Percentiles rank a stretch among this genome's conserved stretches.
These are phyloP conservation scores for Entelurus aequoreus DNA, from an alignment of 2,113 vertebrate species.

Conservation along the genomic window DNA sequence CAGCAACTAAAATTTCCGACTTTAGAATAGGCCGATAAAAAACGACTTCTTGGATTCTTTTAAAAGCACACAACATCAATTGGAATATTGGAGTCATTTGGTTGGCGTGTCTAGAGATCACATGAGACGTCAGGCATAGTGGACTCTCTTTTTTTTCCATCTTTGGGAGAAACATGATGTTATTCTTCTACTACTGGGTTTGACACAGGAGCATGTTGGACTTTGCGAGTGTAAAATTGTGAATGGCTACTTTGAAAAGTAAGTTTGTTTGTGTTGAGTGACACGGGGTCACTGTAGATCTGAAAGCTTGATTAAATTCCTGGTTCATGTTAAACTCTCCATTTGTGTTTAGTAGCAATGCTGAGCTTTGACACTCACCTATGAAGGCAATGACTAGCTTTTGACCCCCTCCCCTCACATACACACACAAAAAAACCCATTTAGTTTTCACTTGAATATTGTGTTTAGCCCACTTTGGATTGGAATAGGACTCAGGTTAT, in stretches of 20 bases:
- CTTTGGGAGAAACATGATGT: constrained; percentile 39
- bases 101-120: not conserved
- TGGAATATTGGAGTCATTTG: constrained; percentile 17
- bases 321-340: constrained; percentile 23
- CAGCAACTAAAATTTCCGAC: not conserved
- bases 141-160: constrained; percentile 23
- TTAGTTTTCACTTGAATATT: no score
- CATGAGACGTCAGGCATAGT: constrained; percentile 12
- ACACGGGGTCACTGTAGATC: constrained; percentile 24
- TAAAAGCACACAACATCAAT: constrained; percentile 14
- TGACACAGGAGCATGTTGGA: constrained; percentile 16
- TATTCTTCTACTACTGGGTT: constrained; percentile 20
- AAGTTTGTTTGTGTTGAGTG: constrained; percentile 23
- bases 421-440: no score
- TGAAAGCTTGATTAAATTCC: constrained; percentile 46
- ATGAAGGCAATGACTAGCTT: no score
- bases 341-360: constrained; percentile 20
- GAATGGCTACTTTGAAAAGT: constrained; percentile 34
- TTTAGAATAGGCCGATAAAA: not conserved
- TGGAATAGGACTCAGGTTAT: no score
- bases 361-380: constrained; percentile 23
- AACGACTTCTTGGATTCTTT: constrained; percentile 15
- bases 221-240: constrained; percentile 24
- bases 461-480: no score
- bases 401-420: no score